These are phyloP conservation scores for Cataglyphis albicans DNA, from an alignment of 2,888 invertebrate genomes.

Conservation along the genomic window DNA sequence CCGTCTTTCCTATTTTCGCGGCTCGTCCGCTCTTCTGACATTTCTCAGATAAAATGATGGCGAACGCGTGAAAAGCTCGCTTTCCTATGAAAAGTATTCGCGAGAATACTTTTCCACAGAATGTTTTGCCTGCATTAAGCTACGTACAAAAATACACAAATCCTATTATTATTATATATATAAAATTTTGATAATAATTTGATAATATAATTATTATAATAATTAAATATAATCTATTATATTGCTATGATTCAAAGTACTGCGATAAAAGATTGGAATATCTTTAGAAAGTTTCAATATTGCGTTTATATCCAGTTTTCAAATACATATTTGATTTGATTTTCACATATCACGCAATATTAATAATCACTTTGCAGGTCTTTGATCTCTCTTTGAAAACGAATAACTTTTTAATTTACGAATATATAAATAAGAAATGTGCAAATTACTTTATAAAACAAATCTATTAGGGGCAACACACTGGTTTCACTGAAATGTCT, in stretches of 20 bases:
- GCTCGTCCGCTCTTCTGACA: slow-evolving; percentile 23
- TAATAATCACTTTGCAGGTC: too few relatives aligned
- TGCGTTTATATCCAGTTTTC: neutral
- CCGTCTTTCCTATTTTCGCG: slow-evolving; percentile 43
- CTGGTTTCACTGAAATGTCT: neutral
- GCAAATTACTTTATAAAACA: neutral
- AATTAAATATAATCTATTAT: too few relatives aligned
- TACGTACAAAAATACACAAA: neutral
- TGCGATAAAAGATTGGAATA: neutral
- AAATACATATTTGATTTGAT: neutral
- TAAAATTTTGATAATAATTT: neutral
- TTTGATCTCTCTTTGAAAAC: neutral
- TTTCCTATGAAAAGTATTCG: neutral
- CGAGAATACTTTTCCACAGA: too few relatives aligned
- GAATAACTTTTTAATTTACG: neutral
- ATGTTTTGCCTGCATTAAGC: too few relatives aligned
- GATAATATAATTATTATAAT: neutral
- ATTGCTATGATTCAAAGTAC: neutral
- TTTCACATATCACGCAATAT: neutral
- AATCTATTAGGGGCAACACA: neutral
- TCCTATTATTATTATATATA: neutral
- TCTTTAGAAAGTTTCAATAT: neutral
- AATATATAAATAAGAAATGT: neutral
- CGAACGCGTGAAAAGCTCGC: neutral
- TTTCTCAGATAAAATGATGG: slow-evolving; percentile 48